These are phyloP conservation scores for Solea senegalensis DNA, from an alignment of 2,113 vertebrate species.

Conservation along the genomic window DNA sequence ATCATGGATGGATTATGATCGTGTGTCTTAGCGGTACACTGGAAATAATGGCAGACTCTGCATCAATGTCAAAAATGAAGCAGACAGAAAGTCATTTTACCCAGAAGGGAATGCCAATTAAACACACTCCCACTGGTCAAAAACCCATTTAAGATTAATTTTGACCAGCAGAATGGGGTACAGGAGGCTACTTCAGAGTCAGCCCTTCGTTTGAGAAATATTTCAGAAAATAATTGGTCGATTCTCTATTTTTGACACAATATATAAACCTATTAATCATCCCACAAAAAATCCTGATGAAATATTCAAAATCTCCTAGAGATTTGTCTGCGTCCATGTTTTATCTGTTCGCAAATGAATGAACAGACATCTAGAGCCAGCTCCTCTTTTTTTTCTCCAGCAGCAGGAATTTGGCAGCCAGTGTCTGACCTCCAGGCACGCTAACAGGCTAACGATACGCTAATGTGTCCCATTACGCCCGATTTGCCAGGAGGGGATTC, in stretches of 20 bases:
- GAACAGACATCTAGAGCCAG: constrained; percentile 58
- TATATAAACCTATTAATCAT: constrained; percentile 13
- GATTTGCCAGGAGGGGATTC: constrained; percentile 80
- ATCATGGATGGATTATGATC: too few relatives aligned
- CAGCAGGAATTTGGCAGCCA: constrained; percentile 69
- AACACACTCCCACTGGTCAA: too few relatives aligned
- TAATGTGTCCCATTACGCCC: constrained; percentile 84
- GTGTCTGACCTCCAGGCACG: constrained; percentile 77
- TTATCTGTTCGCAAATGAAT: constrained; percentile 63
- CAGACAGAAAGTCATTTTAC: too few relatives aligned
- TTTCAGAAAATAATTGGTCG: constrained; percentile 4
- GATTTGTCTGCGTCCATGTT: constrained; percentile 8
- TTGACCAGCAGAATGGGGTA: too few relatives aligned
- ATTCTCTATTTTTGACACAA: constrained; percentile 2
- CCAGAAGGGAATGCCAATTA: too few relatives aligned
- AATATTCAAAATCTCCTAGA: constrained; percentile 21
- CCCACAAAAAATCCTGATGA: constrained; percentile 10
- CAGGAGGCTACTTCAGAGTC: background rate
- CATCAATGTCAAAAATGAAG: too few relatives aligned
- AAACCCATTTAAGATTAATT: too few relatives aligned
- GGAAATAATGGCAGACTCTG: too few relatives aligned
- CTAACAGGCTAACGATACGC: constrained; percentile 80
- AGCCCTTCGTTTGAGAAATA: background rate
- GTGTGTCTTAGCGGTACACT: too few relatives aligned
- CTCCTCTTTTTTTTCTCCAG: constrained; percentile 56